Conservation (phyloP, 92 coral and sea anemone genomes). For the Epizoanthus illoricatus region DNA sequence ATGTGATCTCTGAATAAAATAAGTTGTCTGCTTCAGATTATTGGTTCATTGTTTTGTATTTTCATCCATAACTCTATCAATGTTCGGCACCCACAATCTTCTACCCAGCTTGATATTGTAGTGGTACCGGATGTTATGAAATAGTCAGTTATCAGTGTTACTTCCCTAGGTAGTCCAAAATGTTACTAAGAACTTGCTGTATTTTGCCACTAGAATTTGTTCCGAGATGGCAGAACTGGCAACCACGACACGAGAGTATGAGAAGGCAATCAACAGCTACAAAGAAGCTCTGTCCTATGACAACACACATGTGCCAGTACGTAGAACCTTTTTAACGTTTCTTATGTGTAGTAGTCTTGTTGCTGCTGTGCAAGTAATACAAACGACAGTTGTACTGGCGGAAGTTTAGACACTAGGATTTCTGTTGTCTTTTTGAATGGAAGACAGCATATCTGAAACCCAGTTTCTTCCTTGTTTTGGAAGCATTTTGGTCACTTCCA, state of each 20-base stretch:
- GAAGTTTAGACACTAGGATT: background rate
- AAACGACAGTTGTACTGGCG: background rate
- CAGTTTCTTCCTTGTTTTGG: no score
- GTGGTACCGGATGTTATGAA: no score
- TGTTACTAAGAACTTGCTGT: background rate
- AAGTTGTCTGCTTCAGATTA: no score
- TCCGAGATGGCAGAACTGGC: constrained; percentile 96
- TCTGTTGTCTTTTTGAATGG: background rate
- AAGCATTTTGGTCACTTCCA: background rate
- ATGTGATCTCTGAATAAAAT: no score
- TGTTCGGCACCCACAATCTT: no score
- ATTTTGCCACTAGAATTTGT: constrained; percentile 68
- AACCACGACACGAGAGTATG: constrained; percentile 79
- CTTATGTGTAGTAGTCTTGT: background rate
- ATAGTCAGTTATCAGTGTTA: no score
- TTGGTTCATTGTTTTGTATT: background rate
- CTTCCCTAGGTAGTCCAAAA: no score
- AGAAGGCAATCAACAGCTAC: constrained; percentile 91
- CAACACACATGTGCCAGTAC: constrained; percentile 75
- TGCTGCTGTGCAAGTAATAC: background rate
- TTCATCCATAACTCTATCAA: background rate
- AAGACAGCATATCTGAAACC: background rate
- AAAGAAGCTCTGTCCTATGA: constrained; percentile 91
- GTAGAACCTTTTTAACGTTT: background rate
- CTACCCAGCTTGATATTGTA: no score